Percentiles rank a stretch among this genome's conserved stretches.
phyloP scores from a whole-genome alignment of 2,797 vertebrate genomes.

The Tangara arthus region DNA sequence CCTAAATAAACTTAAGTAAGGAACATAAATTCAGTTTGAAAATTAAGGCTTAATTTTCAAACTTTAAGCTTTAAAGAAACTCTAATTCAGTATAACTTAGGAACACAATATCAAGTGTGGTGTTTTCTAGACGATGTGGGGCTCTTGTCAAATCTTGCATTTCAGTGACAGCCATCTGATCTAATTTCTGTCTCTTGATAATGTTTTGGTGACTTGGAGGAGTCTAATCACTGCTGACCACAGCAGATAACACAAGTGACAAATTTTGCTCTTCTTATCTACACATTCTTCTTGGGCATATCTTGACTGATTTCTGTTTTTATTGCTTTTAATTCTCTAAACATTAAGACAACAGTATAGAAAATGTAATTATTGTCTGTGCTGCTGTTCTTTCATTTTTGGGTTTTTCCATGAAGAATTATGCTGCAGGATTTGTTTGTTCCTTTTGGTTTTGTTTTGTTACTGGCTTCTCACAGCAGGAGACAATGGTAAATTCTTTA shows the following conservation, averaged over 20 bases:
- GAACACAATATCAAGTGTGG: accelerated
- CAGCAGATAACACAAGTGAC: not conserved
- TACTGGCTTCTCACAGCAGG: not conserved
- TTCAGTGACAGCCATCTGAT: not conserved
- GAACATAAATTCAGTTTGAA: not conserved
- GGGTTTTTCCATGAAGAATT: not conserved
- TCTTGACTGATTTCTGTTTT: not conserved
- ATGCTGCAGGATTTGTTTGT: not conserved
- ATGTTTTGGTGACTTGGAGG: not conserved
- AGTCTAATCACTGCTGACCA: not conserved
- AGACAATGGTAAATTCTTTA: not conserved
- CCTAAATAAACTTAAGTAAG: not conserved
- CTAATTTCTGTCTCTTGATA: not conserved
- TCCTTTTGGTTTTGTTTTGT: not conserved
- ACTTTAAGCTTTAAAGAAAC: not conserved
- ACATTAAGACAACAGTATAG: not conserved
- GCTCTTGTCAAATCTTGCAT: not conserved
- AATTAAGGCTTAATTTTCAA: not conserved
- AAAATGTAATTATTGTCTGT: not conserved
- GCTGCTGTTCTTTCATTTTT: not conserved
- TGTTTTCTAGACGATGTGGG: not conserved
- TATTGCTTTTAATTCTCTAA: not conserved
- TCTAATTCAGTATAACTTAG: not conserved
- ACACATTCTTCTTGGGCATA: not conserved
- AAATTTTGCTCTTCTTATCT: not conserved